Conservation (phyloP, 2,113 vertebrate genomes). For the Phoxinus phoxinus region DNA sequence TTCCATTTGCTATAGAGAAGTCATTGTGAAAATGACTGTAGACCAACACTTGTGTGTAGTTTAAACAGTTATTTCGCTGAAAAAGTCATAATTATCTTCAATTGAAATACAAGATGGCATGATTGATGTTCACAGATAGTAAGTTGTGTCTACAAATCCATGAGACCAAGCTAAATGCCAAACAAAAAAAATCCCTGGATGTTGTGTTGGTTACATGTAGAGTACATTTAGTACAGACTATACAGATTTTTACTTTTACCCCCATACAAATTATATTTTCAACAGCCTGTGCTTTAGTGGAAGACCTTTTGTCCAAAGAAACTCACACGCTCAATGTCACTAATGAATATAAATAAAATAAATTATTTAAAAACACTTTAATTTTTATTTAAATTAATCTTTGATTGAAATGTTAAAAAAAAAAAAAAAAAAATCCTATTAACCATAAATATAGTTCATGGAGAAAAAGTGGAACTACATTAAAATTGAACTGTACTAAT, state of each 20-base stretch:
- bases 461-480: not conserved
- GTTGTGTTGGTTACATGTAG: not conserved
- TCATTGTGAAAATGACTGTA: not conserved
- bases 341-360: not conserved
- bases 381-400: not conserved
- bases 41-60: not conserved
- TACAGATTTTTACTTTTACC: not conserved
- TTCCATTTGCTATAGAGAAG: constrained; percentile 46
- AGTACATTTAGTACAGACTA: not conserved
- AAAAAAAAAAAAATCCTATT: not conserved
- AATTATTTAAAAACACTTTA: not conserved
- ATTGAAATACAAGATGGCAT: not conserved
- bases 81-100: not conserved
- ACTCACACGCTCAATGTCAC: not conserved
- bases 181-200: not conserved
- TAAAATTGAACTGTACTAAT: not conserved
- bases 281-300: not conserved
- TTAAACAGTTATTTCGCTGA: not conserved
- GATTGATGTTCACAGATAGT: not conserved
- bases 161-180: constrained; percentile 2
- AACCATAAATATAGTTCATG: not conserved
- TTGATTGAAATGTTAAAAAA: not conserved
- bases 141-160: not conserved
- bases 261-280: not conserved
- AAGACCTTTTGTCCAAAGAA: not conserved